Evolutionary conservation across 2,888 invertebrate genomes (phyloP).

Genomic region (Perdita meconis): DNA sequence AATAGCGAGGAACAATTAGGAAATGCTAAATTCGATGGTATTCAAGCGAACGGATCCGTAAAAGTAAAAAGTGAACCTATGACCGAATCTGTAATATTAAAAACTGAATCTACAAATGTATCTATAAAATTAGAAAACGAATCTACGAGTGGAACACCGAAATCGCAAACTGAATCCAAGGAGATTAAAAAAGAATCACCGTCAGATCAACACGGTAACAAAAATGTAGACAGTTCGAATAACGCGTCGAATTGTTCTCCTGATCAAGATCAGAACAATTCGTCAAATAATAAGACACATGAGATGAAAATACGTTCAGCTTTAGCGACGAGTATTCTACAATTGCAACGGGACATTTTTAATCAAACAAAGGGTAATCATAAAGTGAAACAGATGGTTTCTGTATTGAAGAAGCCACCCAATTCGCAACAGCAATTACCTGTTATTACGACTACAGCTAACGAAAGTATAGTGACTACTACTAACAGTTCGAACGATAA

Average conservation of each 20-base stretch:
- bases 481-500: slow-evolving; percentile 76
- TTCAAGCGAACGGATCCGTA: slow-evolving; percentile 13
- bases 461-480: slow-evolving; percentile 77
- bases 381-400: slow-evolving; percentile 84
- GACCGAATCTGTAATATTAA: too few relatives aligned
- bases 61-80: slow-evolving; percentile 1
- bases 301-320: slow-evolving; percentile 79
- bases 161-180: slow-evolving; percentile 31
- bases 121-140: too few relatives aligned
- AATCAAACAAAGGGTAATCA: slow-evolving; percentile 71
- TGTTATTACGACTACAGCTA: slow-evolving; percentile 59
- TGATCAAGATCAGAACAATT: slow-evolving; percentile 11
- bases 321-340: slow-evolving; percentile 77
- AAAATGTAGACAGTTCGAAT: slow-evolving; percentile 20
- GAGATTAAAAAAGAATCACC: slow-evolving; percentile 14
- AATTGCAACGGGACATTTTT: slow-evolving; percentile 72
- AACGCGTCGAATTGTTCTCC: slow-evolving; percentile 8
- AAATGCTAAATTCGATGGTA: slow-evolving; percentile 11
- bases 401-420: slow-evolving; percentile 85
- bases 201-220: slow-evolving; percentile 8
- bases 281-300: slow-evolving; percentile 23
- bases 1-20: slow-evolving; percentile 76
- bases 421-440: slow-evolving; percentile 57
- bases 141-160: slow-evolving; percentile 3
- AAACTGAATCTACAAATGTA: too few relatives aligned